Evolutionary conservation across 64 coral and sea anemone species (phyloP).

Genomic region (Stichodactyla mertensii): DNA sequence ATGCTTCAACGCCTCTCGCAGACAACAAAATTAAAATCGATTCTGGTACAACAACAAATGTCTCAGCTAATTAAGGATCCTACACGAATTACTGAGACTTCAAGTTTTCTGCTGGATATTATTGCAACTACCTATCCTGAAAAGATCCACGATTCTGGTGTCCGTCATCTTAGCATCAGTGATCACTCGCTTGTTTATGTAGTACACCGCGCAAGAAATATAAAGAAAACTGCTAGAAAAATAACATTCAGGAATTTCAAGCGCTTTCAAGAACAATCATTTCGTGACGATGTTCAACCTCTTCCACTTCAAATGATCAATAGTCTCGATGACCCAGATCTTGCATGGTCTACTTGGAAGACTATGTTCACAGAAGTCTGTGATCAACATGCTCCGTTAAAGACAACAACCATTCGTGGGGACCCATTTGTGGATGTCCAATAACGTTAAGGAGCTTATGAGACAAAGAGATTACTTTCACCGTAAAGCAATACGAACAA

Average conservation of each 20-base stretch:
- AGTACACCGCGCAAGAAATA: constrained; percentile 7
- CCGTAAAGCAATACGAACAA: constrained; percentile 30
- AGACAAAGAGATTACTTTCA: constrained; percentile 31
- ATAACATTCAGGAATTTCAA: constrained; percentile 25
- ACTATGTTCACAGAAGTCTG: constrained; percentile 22
- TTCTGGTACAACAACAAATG: constrained; percentile 17
- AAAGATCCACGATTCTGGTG: too few species aligned
- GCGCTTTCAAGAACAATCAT: constrained; percentile 17
- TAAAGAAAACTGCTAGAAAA: constrained; percentile 11
- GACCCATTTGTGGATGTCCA: constrained; percentile 31
- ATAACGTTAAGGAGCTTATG: constrained; percentile 27
- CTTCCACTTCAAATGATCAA: constrained; percentile 20
- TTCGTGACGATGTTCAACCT: constrained; percentile 9
- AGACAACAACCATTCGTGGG: constrained; percentile 32
- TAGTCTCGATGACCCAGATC: constrained; percentile 30
- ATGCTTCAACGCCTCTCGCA: constrained; percentile 2
- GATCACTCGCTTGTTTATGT: constrained; percentile 23
- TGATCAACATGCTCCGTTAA: constrained; percentile 29
- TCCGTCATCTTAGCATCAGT: too few species aligned
- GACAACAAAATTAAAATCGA: constrained; percentile 26
- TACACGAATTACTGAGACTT: neutral
- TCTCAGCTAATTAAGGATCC: neutral
- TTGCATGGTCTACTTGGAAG: constrained; percentile 25
- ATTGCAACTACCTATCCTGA: too few species aligned
- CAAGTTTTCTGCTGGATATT: neutral